phyloP scores from a whole-genome alignment of 2,113 vertebrate genomes.

The Lanius ludovicianus region DNA sequence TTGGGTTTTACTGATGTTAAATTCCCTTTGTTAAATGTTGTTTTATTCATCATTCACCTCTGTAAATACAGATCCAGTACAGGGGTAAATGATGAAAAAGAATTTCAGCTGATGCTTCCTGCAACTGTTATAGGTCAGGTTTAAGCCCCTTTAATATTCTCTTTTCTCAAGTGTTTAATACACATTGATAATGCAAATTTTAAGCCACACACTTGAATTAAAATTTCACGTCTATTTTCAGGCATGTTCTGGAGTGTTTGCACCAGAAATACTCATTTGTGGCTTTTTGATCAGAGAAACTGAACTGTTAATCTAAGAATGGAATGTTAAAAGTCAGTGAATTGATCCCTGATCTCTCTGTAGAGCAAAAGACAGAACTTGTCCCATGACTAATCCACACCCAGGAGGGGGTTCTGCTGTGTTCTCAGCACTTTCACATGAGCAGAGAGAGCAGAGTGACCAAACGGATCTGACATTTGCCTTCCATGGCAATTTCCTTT shows the following conservation, averaged over 20 bases:
- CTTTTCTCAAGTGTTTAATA: neutral
- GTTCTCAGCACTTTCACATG: neutral
- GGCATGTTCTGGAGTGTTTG: neutral
- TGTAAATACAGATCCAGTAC: neutral
- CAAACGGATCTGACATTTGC: neutral
- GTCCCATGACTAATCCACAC: neutral
- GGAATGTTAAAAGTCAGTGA: neutral
- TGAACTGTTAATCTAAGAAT: neutral
- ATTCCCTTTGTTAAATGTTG: neutral
- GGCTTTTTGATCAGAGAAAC: neutral
- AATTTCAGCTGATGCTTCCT: neutral
- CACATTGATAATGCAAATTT: neutral
- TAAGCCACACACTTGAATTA: neutral
- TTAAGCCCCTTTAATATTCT: neutral
- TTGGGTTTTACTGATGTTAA: neutral
- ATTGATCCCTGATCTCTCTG: neutral
- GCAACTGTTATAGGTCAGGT: neutral
- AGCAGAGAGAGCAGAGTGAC: neutral
- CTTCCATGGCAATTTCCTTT: neutral
- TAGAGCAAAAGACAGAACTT: neutral
- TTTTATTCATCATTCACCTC: neutral
- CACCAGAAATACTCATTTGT: neutral
- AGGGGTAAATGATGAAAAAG: neutral
- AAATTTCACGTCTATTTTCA: neutral
- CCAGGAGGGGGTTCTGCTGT: neutral